Percentiles rank a stretch among this genome's conserved stretches.
phyloP scores from a whole-genome alignment of 2,888 invertebrate species.

The Eumacrocentrus americanus region DNA sequence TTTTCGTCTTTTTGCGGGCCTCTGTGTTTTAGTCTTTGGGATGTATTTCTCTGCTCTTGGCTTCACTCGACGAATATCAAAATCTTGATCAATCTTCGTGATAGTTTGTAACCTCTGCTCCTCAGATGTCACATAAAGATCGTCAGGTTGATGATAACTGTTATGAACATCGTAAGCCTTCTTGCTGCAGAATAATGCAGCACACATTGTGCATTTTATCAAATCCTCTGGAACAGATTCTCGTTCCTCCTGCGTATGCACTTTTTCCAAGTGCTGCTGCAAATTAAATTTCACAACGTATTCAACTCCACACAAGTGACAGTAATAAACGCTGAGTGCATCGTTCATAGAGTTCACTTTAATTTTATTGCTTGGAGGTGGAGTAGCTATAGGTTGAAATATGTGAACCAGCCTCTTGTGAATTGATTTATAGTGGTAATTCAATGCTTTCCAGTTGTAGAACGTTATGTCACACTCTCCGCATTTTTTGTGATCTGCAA shows the following conservation, averaged over 20 bases:
- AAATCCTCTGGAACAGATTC: slow-evolving; percentile 63
- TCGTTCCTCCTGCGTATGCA: slow-evolving; percentile 63
- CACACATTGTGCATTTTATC: slow-evolving; percentile 70
- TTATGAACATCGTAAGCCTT: slow-evolving; percentile 71
- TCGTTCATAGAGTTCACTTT: slow-evolving; percentile 64
- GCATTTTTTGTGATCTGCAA: slow-evolving; percentile 59
- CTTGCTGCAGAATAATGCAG: slow-evolving; percentile 70
- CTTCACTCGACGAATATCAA: slow-evolving; percentile 63
- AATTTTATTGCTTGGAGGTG: slow-evolving; percentile 65
- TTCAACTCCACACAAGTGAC: slow-evolving; percentile 71
- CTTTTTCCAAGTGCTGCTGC: slow-evolving; percentile 61
- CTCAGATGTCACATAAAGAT: slow-evolving; percentile 69
- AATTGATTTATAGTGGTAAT: slow-evolving; percentile 65
- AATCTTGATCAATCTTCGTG: slow-evolving; percentile 64
- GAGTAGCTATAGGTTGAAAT: slow-evolving; percentile 62
- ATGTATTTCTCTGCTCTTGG: slow-evolving; percentile 49
- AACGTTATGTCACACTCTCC: slow-evolving; percentile 67
- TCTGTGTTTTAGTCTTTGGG: slow-evolving; percentile 38
- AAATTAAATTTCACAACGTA: slow-evolving; percentile 72
- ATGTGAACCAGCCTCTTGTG: slow-evolving; percentile 63
- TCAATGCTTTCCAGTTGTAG: slow-evolving; percentile 65
- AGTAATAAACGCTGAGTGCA: slow-evolving; percentile 64
- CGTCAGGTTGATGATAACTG: slow-evolving; percentile 68
- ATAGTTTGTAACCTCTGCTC: slow-evolving; percentile 63
- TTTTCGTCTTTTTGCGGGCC: slow-evolving; percentile 9